Percentiles rank a stretch among this genome's conserved stretches.
Conservation (phyloP, 2,113 vertebrate genomes). For the Prietella phreatophila region DNA sequence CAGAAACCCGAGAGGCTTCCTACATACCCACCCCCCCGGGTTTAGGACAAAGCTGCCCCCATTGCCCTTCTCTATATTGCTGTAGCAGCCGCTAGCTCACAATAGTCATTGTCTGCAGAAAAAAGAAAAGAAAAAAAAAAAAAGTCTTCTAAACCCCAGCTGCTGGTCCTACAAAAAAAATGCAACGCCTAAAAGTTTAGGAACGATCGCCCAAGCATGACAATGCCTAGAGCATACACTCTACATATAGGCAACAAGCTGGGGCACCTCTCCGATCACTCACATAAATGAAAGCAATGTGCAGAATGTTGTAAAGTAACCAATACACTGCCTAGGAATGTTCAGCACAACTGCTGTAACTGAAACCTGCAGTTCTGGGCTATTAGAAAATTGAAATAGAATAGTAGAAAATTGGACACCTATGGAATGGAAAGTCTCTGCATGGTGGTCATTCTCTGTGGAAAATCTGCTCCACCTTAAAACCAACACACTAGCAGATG, state of each 20-base stretch:
- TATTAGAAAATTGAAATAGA: background rate
- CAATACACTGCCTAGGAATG: background rate
- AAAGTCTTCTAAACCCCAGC: slow-evolving; percentile 43
- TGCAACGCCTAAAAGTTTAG: background rate
- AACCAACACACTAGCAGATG: background rate
- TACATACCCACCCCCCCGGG: background rate
- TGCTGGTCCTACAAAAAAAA: slow-evolving; percentile 43
- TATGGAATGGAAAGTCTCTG: background rate
- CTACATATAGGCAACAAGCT: background rate
- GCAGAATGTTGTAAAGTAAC: slow-evolving; percentile 17
- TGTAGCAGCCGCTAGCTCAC: slow-evolving; percentile 36
- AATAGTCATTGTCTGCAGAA: slow-evolving; percentile 51
- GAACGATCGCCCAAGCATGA: slow-evolving; percentile 21
- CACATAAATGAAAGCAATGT: slow-evolving; percentile 12
- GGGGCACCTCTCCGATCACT: background rate
- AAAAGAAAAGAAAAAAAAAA: background rate
- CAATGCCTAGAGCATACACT: slow-evolving; percentile 3
- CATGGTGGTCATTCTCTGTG: background rate
- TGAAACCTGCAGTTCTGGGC: background rate
- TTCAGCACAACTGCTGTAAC: slow-evolving; percentile 8
- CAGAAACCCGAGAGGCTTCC: slow-evolving; percentile 42
- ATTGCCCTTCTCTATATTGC: slow-evolving; percentile 10
- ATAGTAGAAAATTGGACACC: background rate
- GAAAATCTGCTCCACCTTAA: background rate
- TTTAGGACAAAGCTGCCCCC: slow-evolving; percentile 37